Evolutionary conservation across 1,140 invertebrate genomes (phyloP), one percentile per base, ranked within the genome.

Genomic region (Heliothis subflexa): DNA sequence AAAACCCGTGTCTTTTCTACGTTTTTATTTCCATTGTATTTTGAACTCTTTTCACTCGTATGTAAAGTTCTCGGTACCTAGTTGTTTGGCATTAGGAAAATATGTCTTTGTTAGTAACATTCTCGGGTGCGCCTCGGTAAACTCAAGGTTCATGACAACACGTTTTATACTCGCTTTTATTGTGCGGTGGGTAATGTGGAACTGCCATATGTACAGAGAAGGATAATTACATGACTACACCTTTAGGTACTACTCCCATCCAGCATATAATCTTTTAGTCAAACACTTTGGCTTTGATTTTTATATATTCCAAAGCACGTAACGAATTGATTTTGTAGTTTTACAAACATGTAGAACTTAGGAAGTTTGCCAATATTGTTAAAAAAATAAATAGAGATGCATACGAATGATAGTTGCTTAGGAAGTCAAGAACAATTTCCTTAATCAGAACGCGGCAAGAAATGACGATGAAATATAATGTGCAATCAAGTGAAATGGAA

Each of bases 401-500:
- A 40, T 40, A 40, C 5, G 9, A 40, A 3, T 40, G 33, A 40
- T 40, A 40, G 33, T 40, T 40, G 5, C 33, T 9, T 40, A 40
- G 33, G 33, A 18, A 47, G n/a, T 66, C 10, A 25, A 3, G 49
- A 33, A 71, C 57, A 55, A 78, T 78, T 80, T 78, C 54, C 74
- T 61, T 74, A 79, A 78, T 79, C 64, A 72, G 79, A 81, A 80
- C 59, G 77, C 77, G 77, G 81, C 62, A 76, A 76, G 83, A 82
- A 75, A 81, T 72, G 78, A 59, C 80, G 76, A 82, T 88, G 85
- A 86, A 85, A 87, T 88, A 87, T 87, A 87, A 88, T 89, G 85
- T 88, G 86, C 85, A 87, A 87, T 91, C 83, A 88, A 86, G 79
- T 84, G 85, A 79, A 88, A 90, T 86, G 81, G 83, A 73, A 81